Evolutionary conservation across 2,888 invertebrate genomes (phyloP), one percentile per base, ranked within the genome.

Genomic region (Helobdella robusta): DNA sequence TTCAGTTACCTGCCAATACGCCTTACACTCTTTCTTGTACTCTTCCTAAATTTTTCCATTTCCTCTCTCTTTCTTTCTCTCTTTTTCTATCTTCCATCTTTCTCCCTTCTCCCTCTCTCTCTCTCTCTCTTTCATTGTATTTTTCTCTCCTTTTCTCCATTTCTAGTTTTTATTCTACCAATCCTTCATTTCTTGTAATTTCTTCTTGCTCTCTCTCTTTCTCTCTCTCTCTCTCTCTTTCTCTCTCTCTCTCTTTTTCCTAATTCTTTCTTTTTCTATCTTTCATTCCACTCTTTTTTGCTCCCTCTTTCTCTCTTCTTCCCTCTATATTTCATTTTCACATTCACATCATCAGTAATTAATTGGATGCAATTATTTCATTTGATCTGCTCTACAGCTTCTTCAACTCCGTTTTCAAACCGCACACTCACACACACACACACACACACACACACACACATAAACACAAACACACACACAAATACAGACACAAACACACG

Each of bases 401-500:
- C n/a, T n/a, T n/a, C n/a, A n/a, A n/a, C n/a, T n/a, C n/a, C n/a
- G n/a, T n/a, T n/a, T n/a, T n/a, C n/a, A n/a, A n/a, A n/a, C n/a
- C n/a, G n/a, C 44, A 40, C n/a, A 40, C 44, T 15, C n/a, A 40
- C 44, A 40, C n/a, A 40, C 44, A 40, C n/a, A 40, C 44, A 40
- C n/a, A 40, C 44, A 40, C n/a, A 40, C 44, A 40, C n/a, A 40
- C 44, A 40, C n/a, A 40, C 44, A 40, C n/a, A 40, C 44, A 40
- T 40, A 40, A 11, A 40, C n/a, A 40, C 44, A 40, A 15, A 40
- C 44, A 40, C n/a, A 40, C 44, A 40, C n/a, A 40, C 44, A 40
- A 15, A 40, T n/a, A 40, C n/a, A 40, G 11, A 40, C n/a, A 40
- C 44, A 40, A 15, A 40, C 44, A 40, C n/a, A 40, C 44, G n/a